phyloP scores from a whole-genome alignment of 2,888 invertebrate genomes.

The Apodemia mormo region DNA sequence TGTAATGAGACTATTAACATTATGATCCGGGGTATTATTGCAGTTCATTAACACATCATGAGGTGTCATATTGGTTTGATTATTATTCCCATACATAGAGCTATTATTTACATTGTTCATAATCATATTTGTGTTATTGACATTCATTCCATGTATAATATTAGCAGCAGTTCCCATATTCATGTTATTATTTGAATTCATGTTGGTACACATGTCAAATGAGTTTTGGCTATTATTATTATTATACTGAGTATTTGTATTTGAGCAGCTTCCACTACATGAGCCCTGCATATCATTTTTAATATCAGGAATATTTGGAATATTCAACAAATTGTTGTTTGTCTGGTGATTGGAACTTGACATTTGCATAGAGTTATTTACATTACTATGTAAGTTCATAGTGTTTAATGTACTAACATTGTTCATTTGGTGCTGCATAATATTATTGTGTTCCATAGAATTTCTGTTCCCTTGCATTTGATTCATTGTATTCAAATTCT shows the following conservation, averaged over 20 bases:
- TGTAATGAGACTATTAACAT: slow-evolving; percentile 61
- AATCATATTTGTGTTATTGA: slow-evolving; percentile 67
- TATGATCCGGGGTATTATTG: slow-evolving; percentile 64
- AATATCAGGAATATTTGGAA: slow-evolving; percentile 72
- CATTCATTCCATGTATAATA: slow-evolving; percentile 68
- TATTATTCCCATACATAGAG: slow-evolving; percentile 57
- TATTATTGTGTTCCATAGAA: slow-evolving; percentile 66
- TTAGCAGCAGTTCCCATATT: slow-evolving; percentile 58
- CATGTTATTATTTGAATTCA: slow-evolving; percentile 60
- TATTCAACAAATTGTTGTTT: slow-evolving; percentile 68
- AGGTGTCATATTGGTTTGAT: slow-evolving; percentile 58
- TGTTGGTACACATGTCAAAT: slow-evolving; percentile 69
- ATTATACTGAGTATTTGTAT: slow-evolving; percentile 60
- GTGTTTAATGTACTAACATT: slow-evolving; percentile 62
- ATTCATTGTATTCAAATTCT: slow-evolving; percentile 67
- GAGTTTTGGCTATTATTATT: slow-evolving; percentile 54
- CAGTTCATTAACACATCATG: slow-evolving; percentile 75
- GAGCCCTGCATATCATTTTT: slow-evolving; percentile 74
- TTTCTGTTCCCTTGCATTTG: slow-evolving; percentile 70
- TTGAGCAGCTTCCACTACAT: slow-evolving; percentile 71
- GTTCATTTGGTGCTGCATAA: slow-evolving; percentile 74
- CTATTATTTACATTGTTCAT: slow-evolving; percentile 62
- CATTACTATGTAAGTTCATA: slow-evolving; percentile 68
- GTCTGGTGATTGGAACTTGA: slow-evolving; percentile 64
- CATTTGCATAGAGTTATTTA: slow-evolving; percentile 68